Percentiles rank a stretch among this genome's conserved stretches.
phyloP scores from a whole-genome alignment of 1,140 invertebrate genomes.

The Lycorma delicatula region DNA sequence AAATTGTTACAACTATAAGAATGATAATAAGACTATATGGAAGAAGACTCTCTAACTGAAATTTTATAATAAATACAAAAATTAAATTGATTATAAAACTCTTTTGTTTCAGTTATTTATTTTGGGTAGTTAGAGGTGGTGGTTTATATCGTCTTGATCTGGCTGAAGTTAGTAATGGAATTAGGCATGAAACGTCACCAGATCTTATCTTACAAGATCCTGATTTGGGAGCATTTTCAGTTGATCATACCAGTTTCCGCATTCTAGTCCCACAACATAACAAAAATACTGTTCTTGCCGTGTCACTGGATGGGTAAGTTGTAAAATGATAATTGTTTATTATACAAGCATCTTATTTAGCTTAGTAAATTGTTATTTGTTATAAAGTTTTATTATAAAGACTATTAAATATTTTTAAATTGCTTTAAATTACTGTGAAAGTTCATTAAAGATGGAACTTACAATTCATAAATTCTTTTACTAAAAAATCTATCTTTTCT shows the following conservation, averaged over 20 bases:
- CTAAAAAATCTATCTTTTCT: no score
- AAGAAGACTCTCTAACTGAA: no score
- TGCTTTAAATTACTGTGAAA: no score
- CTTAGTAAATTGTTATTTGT: background rate
- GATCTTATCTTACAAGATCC: slow-evolving; percentile 49
- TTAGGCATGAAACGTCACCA: slow-evolving; percentile 48
- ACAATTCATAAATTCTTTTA: no score
- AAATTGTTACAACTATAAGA: no score
- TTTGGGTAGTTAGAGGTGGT: slow-evolving; percentile 56
- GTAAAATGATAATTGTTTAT: background rate
- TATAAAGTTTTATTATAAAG: background rate
- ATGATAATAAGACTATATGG: no score
- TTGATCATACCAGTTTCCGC: slow-evolving; percentile 72
- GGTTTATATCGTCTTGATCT: slow-evolving; percentile 74
- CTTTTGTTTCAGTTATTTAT: slow-evolving; percentile 59
- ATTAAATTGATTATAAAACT: no score
- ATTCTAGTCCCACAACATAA: slow-evolving; percentile 64
- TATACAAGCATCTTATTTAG: background rate
- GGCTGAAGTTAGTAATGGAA: slow-evolving; percentile 56
- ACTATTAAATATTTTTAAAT: no score
- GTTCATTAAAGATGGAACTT: no score
- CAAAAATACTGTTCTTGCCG: slow-evolving; percentile 66
- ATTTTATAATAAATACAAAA: no score
- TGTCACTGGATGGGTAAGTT: slow-evolving; percentile 68
- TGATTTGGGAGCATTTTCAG: slow-evolving; percentile 59